Evolutionary conservation across 2,113 vertebrate species (phyloP).

Genomic region (Mesitornis unicolor): DNA sequence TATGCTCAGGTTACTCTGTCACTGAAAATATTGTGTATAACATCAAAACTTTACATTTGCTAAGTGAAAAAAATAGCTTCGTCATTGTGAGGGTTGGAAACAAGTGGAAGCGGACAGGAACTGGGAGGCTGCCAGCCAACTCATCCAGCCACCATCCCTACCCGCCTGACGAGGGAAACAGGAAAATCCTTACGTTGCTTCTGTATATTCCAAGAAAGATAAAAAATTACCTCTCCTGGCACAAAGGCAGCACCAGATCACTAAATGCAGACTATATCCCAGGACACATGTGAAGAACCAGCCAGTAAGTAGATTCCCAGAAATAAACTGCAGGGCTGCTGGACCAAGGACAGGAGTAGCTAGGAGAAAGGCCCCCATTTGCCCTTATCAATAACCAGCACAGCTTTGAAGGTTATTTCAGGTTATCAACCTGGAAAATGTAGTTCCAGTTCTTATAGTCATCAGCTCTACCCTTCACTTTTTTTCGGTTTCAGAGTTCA

Average conservation of each 20-base stretch:
- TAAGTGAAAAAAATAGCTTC: background rate
- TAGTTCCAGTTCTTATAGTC: background rate
- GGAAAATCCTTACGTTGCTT: background rate
- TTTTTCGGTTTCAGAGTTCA: background rate
- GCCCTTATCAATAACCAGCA: background rate
- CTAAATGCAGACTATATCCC: background rate
- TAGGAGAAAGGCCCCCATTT: background rate
- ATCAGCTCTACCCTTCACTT: background rate
- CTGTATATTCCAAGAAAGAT: background rate
- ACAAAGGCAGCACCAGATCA: background rate
- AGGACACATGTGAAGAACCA: background rate
- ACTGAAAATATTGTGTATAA: background rate
- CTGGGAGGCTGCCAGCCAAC: background rate
- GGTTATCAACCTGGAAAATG: background rate
- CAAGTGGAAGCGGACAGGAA: background rate
- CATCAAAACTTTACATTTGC: background rate
- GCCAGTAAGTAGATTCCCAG: background rate
- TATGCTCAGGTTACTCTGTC: background rate
- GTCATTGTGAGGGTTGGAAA: background rate
- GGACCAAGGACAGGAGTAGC: background rate
- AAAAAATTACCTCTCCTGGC: background rate
- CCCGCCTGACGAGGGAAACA: background rate
- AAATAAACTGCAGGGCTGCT: background rate
- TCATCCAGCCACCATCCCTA: background rate
- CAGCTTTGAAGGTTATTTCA: background rate